These are phyloP conservation scores for Corticium candelabrum DNA, from an alignment of 37 sponge, comb jelly and placozoan genomes.

Conservation along the genomic window DNA sequence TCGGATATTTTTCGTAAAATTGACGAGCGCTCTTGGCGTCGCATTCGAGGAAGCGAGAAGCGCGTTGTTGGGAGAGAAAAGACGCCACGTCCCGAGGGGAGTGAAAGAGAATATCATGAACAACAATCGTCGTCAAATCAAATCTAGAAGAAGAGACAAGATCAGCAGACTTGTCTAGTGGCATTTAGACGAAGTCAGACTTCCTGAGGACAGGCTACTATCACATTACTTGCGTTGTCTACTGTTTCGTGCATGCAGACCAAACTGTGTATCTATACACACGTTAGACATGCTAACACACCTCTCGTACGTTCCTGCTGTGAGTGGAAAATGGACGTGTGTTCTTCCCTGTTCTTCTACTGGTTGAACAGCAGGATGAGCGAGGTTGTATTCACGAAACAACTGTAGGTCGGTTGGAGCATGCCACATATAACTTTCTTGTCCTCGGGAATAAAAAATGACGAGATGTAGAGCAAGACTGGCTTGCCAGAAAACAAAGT, in stretches of 20 bases:
- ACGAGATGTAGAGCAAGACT: neutral
- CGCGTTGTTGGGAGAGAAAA: neutral
- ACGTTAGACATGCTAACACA: no score
- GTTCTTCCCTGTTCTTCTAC: neutral
- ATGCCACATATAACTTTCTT: neutral
- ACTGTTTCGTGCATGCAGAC: no score
- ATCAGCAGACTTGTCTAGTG: no score
- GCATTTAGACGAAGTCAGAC: no score
- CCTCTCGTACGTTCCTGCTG: neutral
- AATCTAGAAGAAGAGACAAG: no score
- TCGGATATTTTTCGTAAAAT: neutral
- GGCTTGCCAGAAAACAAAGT: neutral
- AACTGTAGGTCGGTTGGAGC: neutral
- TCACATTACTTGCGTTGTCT: no score
- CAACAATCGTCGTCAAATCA: neutral
- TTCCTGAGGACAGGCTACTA: no score
- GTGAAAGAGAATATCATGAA: neutral
- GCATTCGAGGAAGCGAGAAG: neutral
- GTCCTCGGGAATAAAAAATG: neutral
- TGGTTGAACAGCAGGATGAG: neutral
- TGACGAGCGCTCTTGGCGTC: neutral
- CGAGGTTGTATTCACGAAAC: neutral
- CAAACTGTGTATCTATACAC: no score
- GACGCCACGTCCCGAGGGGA: neutral
- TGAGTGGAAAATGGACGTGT: neutral